These are phyloP conservation scores for Camponotus vicinus DNA, from an alignment of 1,140 invertebrate species.

Conservation along the genomic window DNA sequence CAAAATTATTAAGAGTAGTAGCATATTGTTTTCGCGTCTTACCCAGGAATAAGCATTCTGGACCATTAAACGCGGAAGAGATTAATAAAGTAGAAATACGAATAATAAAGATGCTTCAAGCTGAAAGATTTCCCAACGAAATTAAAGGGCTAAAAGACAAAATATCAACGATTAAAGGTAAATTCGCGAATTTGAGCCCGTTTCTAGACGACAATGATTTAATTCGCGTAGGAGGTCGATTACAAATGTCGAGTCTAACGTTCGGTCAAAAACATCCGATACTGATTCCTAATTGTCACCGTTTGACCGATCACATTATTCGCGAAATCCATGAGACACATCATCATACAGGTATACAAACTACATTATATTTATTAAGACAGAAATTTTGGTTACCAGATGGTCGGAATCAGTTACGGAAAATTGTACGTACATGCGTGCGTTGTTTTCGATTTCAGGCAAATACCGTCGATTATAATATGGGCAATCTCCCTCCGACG, in stretches of 20 bases:
- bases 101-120: neutral
- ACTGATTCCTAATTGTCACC: neutral
- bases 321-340: too few species aligned
- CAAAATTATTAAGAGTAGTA: neutral
- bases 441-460: too few species aligned
- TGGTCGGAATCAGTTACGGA: too few species aligned
- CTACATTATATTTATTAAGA: neutral
- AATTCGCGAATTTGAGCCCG: neutral
- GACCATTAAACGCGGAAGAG: neutral
- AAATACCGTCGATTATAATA: neutral
- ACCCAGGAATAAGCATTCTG: neutral
- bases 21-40: neutral
- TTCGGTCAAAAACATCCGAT: neutral
- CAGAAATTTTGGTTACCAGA: neutral
- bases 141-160: neutral
- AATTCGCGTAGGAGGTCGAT: neutral
- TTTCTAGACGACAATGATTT: neutral
- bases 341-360: neutral
- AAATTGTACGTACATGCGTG: too few species aligned
- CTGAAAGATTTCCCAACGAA: neutral
- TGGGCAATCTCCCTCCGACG: neutral
- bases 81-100: neutral
- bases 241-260: neutral
- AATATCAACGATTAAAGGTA: neutral
- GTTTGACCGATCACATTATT: too few species aligned